Evolutionary conservation across 2,113 vertebrate species (phyloP), one percentile per base, ranked within the genome.

Genomic region (Antechinus flavipes): DNA sequence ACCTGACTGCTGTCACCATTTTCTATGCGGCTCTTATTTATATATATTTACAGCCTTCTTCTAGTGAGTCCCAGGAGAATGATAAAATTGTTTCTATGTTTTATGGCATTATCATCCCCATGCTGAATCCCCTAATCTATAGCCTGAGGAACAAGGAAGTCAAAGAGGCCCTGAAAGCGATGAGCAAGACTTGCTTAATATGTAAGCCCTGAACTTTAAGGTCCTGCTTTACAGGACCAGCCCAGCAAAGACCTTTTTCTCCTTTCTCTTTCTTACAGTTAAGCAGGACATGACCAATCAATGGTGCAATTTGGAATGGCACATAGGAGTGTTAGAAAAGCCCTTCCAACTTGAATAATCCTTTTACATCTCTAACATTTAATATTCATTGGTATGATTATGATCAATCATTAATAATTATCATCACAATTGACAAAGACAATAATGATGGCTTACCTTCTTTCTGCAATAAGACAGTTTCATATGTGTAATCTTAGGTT

Each of bases 91-190:
- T 92, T 6, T 97, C 97, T 54, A 90, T 98, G 12, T 95, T 97
- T 84, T 98, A 97, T 92, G 93, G 95, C 0, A 84, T 97, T 25
- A 76, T 98, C 11, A 97, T 95, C 22, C 96, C 98, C 47, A 96
- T 97, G 93, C 76, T 97, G 91, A 97, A 97, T 30, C 96, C 97
- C 0, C 8, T 98, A 3, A 97, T 97, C 56, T 98, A 97, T 25
- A 98, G 96, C 22, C 47, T 97, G 27, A 96, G 97, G 54, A 97
- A 97, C 93, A 92, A 97, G 84, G 96, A 98, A 47, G 97, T 97
- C 5, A 95, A 91, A 49, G 90, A 93, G 56, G 93, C 96, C 27
- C 49, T 98, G 8, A 95, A 95, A 91, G 30, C 3, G 26, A 25
- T 91, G 47, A 8, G 68, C 26, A 97, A 95, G 7, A 94, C 93